Conservation (phyloP, 2,797 vertebrate genomes). For the Harpagifer antarcticus region DNA sequence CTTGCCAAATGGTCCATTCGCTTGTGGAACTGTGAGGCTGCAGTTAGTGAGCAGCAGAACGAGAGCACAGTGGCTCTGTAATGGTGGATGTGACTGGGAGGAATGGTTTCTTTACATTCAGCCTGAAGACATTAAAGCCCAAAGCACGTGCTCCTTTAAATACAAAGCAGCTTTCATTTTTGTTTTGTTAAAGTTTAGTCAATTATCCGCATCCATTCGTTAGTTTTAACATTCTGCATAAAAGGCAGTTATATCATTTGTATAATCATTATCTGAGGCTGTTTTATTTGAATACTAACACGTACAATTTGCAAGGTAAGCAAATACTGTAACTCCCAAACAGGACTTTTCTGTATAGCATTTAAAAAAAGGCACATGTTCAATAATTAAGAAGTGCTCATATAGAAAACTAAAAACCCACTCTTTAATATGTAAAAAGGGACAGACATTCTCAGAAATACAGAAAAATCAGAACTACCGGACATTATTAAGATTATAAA, state of each 20-base stretch:
- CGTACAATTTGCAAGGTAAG: not conserved
- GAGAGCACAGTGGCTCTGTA: not conserved
- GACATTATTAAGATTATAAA: too few species aligned
- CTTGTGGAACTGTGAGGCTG: conserved; percentile 41
- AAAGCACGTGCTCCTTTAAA: not conserved
- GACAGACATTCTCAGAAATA: not conserved
- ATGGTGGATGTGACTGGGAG: conserved; percentile 30
- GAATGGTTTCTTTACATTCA: conserved; percentile 15
- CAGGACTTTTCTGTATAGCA: not conserved
- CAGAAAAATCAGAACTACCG: not conserved
- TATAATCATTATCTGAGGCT: not conserved
- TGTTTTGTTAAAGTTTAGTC: not conserved
- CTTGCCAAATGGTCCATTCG: conserved; percentile 74
- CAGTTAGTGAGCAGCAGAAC: conserved; percentile 47
- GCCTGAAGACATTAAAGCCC: not conserved
- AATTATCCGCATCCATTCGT: not conserved
- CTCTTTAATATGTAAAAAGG: not conserved
- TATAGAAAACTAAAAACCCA: not conserved
- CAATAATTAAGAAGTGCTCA: not conserved
- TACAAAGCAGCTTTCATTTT: not conserved
- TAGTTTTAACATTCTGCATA: not conserved
- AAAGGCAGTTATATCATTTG: too few species aligned
- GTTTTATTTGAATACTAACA: not conserved
- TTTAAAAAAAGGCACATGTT: not conserved
- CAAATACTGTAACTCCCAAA: not conserved